These are phyloP conservation scores for Anneissia japonica DNA, from an alignment of 35 echinoderm and acorn worm species.

Conservation along the genomic window DNA sequence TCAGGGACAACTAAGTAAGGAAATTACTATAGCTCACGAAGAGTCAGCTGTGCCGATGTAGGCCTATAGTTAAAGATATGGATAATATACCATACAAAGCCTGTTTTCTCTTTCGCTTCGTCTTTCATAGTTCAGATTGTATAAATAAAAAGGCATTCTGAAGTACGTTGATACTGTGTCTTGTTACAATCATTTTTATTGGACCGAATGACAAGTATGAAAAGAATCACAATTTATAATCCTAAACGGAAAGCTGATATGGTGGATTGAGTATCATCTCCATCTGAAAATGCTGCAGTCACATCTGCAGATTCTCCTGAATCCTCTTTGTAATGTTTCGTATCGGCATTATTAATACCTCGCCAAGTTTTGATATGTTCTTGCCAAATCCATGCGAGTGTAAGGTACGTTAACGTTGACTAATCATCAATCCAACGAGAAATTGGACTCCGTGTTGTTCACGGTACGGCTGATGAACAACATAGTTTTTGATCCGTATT, in stretches of 20 bases:
- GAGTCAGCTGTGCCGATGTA: no score
- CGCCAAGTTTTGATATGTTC: not conserved
- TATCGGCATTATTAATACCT: not conserved
- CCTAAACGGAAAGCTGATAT: not conserved
- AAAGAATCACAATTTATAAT: not conserved
- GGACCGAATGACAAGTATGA: no score
- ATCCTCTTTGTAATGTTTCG: not conserved
- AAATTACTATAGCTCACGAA: no score
- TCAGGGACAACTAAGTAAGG: no score
- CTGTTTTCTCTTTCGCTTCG: no score
- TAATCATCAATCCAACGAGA: not conserved
- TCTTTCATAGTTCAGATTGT: no score
- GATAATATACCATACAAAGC: no score
- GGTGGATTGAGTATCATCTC: not conserved
- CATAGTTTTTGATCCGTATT: not conserved
- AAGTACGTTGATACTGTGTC: no score
- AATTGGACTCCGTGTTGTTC: not conserved
- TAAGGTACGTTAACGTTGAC: not conserved
- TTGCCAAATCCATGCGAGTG: not conserved
- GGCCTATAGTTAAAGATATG: no score
- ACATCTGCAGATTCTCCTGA: not conserved
- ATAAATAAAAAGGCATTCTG: no score
- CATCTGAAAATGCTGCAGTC: not conserved
- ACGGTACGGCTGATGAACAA: not conserved
- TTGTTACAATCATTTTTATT: no score